Base-by-base conservation (phyloP, 2,888 invertebrate species). In the Amblyjoppa fuscipennis region DNA sequence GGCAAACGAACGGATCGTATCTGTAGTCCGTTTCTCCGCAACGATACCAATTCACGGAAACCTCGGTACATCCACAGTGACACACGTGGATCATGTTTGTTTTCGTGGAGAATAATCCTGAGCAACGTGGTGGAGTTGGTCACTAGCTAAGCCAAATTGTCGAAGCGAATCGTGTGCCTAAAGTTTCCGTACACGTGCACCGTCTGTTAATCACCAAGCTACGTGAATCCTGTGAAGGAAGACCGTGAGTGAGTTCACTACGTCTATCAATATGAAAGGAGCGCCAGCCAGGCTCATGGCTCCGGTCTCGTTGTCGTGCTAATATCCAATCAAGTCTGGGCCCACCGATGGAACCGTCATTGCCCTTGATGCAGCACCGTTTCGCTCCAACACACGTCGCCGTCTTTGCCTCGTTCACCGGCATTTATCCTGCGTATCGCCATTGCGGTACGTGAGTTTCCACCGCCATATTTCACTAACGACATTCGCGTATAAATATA, bases 301-400 rank as follows among this genome's bases (percentile, higher is more conserved):
- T 34, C 4, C n/a, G 9, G 41, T 3, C 82, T 87, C 90, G 91
- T 92, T 92, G 91, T 91, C 90, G 91, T 92, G 92, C 85, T 92
- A 92, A 92, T 92, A 87, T 88, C 88, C 89, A 90, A 92, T 91
- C 89, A 90, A 89, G 90, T 85, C 85, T 16, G 49, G 34, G 5
- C 45, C 64, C 64, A 11, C 20, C 13, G 66, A 11, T 20, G 28
- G 3, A n/a, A 56, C 45, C 64, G 13, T 49, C 81, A 53, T 16
- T 5, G 25, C n/a, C 68, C 49, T 73, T 51, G 49, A 75, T 38
- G 45, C 28, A 59, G 61, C 53, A 61, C 38, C 49, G 56, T 71
- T 82, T 66, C 56, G 64, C 66, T 7, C 9, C 59, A 5, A 28
- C 64, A 11, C 28, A 28, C 49, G 0, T 28, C n/a, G 49, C 49